Percentiles rank a stretch among this genome's conserved stretches.
phyloP scores from a whole-genome alignment of 2,888 invertebrate species.

The Lobophora halterata region DNA sequence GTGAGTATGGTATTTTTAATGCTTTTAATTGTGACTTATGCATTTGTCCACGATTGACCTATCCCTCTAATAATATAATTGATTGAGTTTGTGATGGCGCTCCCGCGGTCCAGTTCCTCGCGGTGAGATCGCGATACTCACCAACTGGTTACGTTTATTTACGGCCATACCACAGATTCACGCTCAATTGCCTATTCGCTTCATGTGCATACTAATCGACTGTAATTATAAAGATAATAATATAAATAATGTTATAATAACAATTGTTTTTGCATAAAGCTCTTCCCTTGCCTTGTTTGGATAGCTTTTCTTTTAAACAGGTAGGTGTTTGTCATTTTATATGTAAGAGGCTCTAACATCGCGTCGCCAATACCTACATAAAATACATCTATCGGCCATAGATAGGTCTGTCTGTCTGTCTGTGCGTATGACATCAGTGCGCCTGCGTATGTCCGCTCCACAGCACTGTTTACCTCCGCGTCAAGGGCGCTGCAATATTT shows the following conservation, averaged over 20 bases:
- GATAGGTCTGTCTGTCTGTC: no score
- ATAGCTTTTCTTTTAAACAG: no score
- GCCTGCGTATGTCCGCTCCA: conserved; percentile 19
- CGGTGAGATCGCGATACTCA: conserved; percentile 2
- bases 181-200: background rate
- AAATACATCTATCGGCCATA: no score
- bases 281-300: no score
- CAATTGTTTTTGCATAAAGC: no score
- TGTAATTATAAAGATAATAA: background rate
- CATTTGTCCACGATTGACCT: no score
- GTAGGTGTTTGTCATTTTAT: no score
- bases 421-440: conserved; percentile 27
- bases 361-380: conserved; percentile 8
- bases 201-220: conserved; percentile 7
- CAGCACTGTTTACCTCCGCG: conserved; percentile 23
- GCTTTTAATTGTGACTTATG: no score
- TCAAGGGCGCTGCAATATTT: conserved; percentile 24
- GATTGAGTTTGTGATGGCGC: background rate
- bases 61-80: no score
- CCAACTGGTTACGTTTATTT: conserved; percentile 8
- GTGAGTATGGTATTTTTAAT: no score
- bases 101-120: conserved; percentile 1
- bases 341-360: no score
- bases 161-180: background rate
- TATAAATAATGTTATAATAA: no score